phyloP scores from a whole-genome alignment of 2,797 vertebrate genomes.

The Heteromormyrus szaboi region DNA sequence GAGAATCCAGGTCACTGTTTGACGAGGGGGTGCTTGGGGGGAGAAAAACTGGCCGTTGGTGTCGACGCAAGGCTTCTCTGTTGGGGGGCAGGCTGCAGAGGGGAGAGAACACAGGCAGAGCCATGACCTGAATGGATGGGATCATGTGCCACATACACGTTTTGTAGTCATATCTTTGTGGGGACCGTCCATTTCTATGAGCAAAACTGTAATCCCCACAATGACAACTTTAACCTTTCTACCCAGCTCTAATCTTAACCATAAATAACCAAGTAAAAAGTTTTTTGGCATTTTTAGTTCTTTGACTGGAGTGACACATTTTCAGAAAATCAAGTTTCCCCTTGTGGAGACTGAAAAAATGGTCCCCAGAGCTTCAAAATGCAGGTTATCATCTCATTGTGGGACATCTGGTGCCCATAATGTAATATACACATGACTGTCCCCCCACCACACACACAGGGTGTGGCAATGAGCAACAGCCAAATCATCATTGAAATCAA shows the following conservation, averaged over 20 bases:
- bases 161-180: background rate
- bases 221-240: background rate
- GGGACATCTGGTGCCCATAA: background rate
- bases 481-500: background rate
- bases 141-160: background rate
- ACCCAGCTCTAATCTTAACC: background rate
- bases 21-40: background rate
- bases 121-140: background rate
- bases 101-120: background rate
- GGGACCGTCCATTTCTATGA: background rate
- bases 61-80: slow-evolving; percentile 32
- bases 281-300: background rate
- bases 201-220: background rate
- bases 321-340: background rate
- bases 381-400: too few species aligned
- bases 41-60: background rate
- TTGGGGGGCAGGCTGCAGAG: slow-evolving; percentile 36
- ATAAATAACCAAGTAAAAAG: background rate
- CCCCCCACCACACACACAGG: background rate
- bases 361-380: background rate
- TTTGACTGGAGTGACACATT: background rate
- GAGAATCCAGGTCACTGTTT: slow-evolving; percentile 44
- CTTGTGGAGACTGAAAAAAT: background rate
- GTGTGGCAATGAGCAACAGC: background rate
- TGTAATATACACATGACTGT: background rate